Evolutionary conservation across 2,888 invertebrate genomes (phyloP).

Genomic region (Dicroscelio sp.): DNA sequence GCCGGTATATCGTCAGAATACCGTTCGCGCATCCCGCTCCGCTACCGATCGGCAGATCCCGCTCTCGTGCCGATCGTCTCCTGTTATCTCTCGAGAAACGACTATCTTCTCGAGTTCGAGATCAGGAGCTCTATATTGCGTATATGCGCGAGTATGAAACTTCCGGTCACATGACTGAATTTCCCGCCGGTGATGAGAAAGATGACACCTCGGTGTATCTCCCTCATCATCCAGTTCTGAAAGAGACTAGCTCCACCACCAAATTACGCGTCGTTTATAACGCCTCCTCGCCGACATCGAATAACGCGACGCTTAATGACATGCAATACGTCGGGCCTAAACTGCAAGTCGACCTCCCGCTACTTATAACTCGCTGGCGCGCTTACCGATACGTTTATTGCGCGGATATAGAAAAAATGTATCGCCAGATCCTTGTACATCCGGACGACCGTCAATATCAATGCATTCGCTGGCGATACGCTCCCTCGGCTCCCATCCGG

Average conservation of each 20-base stretch:
- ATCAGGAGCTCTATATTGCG: neutral
- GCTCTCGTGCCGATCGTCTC: neutral
- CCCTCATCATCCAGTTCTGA: neutral
- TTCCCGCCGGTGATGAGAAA: neutral
- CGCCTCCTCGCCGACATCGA: neutral
- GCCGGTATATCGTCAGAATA: neutral
- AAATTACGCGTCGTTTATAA: neutral
- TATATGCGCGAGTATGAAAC: neutral
- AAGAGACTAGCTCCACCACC: neutral
- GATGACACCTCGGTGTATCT: neutral
- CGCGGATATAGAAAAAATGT: slow-evolving; percentile 69
- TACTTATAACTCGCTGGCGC: slow-evolving; percentile 31
- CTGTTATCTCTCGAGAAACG: neutral
- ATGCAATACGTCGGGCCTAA: slow-evolving; percentile 8
- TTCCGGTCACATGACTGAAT: neutral
- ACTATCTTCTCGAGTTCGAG: neutral
- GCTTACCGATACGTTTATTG: neutral
- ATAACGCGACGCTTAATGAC: neutral
- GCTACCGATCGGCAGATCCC: neutral
- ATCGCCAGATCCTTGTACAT: slow-evolving; percentile 3
- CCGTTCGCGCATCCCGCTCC: neutral
- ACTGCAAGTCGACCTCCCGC: neutral
- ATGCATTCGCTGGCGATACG: too few relatives aligned
- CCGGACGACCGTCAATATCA: neutral
- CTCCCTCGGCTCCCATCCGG: too few relatives aligned